phyloP scores from a whole-genome alignment of 2,797 vertebrate genomes.

The Halcyon badia region DNA sequence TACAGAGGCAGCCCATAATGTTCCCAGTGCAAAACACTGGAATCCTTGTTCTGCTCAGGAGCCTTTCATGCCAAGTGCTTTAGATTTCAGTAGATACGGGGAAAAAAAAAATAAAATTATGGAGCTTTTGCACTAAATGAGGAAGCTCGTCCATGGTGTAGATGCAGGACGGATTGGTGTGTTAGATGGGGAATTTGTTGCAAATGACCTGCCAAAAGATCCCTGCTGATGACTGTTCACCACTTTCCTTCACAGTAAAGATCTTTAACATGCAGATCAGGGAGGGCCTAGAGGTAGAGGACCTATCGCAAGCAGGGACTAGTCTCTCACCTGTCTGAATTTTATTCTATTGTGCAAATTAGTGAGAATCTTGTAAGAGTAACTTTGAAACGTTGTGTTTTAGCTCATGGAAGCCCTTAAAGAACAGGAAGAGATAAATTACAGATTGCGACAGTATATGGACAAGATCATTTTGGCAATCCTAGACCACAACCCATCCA shows the following conservation, averaged over 20 bases:
- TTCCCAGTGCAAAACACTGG: background rate
- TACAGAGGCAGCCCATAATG: background rate
- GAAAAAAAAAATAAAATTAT: background rate
- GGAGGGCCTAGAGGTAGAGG: background rate
- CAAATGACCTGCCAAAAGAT: background rate
- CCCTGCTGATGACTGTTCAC: background rate
- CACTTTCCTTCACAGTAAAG: background rate
- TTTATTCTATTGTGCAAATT: background rate
- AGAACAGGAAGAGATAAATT: constrained; percentile 97
- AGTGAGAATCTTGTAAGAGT: background rate
- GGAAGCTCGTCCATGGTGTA: background rate
- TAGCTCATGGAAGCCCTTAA: constrained; percentile 98
- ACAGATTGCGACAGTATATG: constrained; percentile 96
- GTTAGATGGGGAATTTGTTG: background rate
- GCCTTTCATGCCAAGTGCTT: background rate
- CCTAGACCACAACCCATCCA: constrained; percentile 96
- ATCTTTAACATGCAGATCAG: background rate
- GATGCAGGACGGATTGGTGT: background rate
- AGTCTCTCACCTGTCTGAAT: background rate
- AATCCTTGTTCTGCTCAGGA: background rate
- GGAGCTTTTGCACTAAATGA: background rate
- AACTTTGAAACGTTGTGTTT: constrained; percentile 37
- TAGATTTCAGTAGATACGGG: background rate
- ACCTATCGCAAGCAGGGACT: background rate
- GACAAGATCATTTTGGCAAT: constrained; percentile 98